Base-by-base conservation (phyloP, 2,797 vertebrate species). In the Coregonus sp. region DNA sequence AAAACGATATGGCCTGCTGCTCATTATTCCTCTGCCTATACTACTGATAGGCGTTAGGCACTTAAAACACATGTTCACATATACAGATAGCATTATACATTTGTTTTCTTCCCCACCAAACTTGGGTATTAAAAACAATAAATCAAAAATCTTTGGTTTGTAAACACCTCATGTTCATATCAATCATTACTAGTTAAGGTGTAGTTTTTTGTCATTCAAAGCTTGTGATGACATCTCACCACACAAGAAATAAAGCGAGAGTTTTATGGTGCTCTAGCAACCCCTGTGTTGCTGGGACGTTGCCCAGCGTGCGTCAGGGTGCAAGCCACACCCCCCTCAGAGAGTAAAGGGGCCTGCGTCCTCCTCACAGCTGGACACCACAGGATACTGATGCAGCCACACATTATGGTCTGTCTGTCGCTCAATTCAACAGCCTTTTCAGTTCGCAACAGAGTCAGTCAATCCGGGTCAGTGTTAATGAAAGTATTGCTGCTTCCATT, bases 71-170 rank as follows among this genome's bases (percentile, higher is more conserved):
- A 92, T 88, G 91, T 92, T 94, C 92, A 94, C 93, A 92, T 96
- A 97, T 93, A 96, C 92, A 96, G 89, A 95, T 89, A 94, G 91
- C 86, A 92, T 95, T 86, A 90, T 92, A 83, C 76, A 82, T 89
- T 75, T 78, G 91, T 86, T 80, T 86, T 85, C 47, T 56, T 35
- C 72, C 81, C 81, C 82, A 83, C 84, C 85, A 94, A 93, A 95
- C 93, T 90, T 79, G 88, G 92, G 91, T 93, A 74, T 93, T 88
- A 86, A 86, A 94, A 93, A 94, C 92, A 78, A 83, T 65, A 81
- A 81, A 89, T 88, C 81, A 73, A 85, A 95, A 94, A 95, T 98
- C 96, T 99, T 98, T 98, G 98, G 97, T 98, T 95, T 97, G 95
- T 94, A 95, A 97, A 96, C 93, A 92, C 91, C 89, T 81, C 86